A percentile compares a stretch with the other conserved stretches of the same genome.
phyloP scores from a whole-genome alignment of 2,797 vertebrate species.

The Tapirus indicus region DNA sequence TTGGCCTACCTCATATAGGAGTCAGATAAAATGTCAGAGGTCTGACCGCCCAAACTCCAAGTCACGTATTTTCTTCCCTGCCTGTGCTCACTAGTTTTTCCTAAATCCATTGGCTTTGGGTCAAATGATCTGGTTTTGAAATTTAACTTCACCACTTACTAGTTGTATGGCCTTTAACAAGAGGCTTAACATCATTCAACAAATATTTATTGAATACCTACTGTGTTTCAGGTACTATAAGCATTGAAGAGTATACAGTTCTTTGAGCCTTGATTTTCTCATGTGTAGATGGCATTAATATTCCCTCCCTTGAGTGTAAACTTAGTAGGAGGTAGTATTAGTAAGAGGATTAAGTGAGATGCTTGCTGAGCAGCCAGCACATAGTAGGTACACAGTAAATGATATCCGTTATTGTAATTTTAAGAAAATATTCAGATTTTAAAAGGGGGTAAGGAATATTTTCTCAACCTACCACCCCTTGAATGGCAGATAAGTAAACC shows the following conservation, averaged over 20 bases:
- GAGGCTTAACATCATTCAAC: not conserved
- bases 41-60: not conserved
- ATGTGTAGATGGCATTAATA: not conserved
- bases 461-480: not conserved
- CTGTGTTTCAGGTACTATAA: not conserved
- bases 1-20: not conserved
- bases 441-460: not conserved
- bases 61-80: not conserved
- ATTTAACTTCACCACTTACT: not conserved
- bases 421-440: not conserved
- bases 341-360: not conserved
- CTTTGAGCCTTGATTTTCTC: not conserved
- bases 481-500: not conserved
- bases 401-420: not conserved
- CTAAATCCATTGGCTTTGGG: not conserved
- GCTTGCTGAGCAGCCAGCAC: not conserved
- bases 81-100: not conserved
- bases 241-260: not conserved
- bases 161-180: not conserved
- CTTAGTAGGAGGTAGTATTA: not conserved
- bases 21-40: constrained; percentile 32
- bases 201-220: constrained; percentile 5
- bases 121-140: not conserved
- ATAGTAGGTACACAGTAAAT: not conserved
- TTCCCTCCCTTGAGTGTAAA: not conserved